Evolutionary conservation across 2,113 vertebrate genomes (phyloP).

Genomic region (Psilopogon haemacephalus): DNA sequence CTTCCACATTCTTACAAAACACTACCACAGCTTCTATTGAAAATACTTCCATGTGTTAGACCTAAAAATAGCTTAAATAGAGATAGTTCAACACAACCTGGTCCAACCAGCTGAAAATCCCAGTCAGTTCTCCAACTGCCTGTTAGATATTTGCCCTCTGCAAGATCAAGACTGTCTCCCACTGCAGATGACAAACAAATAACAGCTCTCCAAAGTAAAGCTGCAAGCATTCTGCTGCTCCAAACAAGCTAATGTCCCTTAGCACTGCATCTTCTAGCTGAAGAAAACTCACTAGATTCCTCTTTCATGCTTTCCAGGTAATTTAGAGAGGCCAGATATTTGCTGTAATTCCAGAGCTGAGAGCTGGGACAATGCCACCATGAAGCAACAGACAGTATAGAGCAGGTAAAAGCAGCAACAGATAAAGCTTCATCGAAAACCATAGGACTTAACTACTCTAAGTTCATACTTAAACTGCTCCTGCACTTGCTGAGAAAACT

Average conservation of each 20-base stretch:
- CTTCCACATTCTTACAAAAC: neutral
- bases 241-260: neutral
- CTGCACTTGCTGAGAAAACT: neutral
- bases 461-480: neutral
- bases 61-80: neutral
- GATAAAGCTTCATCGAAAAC: neutral
- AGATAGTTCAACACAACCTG: neutral
- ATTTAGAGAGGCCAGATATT: neutral
- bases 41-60: neutral
- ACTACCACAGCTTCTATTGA: neutral
- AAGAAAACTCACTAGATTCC: neutral
- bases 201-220: neutral
- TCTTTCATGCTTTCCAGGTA: neutral
- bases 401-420: neutral
- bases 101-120: neutral
- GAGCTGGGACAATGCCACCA: neutral
- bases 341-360: neutral
- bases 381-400: neutral
- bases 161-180: neutral
- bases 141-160: neutral
- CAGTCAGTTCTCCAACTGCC: neutral
- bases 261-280: neutral
- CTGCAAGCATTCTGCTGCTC: neutral
- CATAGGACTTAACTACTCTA: fast-evolving
- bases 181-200: neutral